Conservation (phyloP, 2,888 invertebrate species). For the Nudaria mundana region DNA sequence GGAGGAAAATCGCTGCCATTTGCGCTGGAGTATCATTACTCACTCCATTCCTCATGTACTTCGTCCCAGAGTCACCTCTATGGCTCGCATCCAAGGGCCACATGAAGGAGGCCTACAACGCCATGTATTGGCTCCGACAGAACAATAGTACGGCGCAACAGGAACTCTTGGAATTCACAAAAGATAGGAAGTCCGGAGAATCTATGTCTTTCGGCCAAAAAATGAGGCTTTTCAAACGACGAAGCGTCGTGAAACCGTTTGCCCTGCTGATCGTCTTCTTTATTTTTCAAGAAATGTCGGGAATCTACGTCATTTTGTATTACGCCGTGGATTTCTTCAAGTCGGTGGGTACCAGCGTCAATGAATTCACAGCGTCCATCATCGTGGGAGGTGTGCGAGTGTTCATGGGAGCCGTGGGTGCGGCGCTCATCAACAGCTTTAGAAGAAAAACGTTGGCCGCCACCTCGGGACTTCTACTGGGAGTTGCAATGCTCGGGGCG, state of each 20-base stretch:
- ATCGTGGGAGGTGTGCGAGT: slow-evolving; percentile 85
- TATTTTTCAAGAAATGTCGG: slow-evolving; percentile 86
- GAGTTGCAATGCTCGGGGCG: slow-evolving; percentile 84
- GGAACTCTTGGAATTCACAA: slow-evolving; percentile 83
- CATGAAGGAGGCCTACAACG: slow-evolving; percentile 81
- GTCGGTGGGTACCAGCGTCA: slow-evolving; percentile 83
- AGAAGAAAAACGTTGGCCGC: slow-evolving; percentile 83
- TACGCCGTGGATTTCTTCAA: slow-evolving; percentile 87
- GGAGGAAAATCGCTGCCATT: slow-evolving; percentile 84
- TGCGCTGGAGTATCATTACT: slow-evolving; percentile 82
- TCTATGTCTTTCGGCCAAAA: slow-evolving; percentile 64
- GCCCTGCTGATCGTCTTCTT: slow-evolving; percentile 84
- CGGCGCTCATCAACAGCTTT: slow-evolving; percentile 83
- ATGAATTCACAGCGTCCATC: slow-evolving; percentile 86
- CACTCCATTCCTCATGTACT: slow-evolving; percentile 81
- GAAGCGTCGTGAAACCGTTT: slow-evolving; percentile 85
- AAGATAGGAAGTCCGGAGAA: slow-evolving; percentile 61
- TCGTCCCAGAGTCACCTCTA: slow-evolving; percentile 86
- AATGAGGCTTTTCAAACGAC: slow-evolving; percentile 65
- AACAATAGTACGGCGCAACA: slow-evolving; percentile 82
- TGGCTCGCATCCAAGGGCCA: slow-evolving; percentile 84
- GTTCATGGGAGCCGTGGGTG: slow-evolving; percentile 84
- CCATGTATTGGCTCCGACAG: slow-evolving; percentile 84
- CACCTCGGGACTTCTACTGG: slow-evolving; percentile 84
- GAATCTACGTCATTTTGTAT: slow-evolving; percentile 87